Evolutionary conservation across 1,140 invertebrate genomes (phyloP), one percentile per base, ranked within the genome.

Genomic region (Copidosoma floridanum): DNA sequence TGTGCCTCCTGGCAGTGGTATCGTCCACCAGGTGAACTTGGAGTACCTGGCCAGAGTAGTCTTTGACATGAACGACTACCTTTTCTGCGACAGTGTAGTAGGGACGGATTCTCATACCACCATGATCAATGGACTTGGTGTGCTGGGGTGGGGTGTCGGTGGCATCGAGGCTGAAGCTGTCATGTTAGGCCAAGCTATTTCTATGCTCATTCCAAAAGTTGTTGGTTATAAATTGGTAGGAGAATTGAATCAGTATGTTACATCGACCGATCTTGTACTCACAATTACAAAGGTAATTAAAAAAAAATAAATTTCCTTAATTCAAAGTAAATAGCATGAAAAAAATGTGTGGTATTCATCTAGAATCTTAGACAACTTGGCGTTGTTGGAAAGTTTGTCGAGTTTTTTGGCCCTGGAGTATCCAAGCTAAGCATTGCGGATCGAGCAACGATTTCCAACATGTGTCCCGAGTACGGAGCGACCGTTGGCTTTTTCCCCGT

Each of bases 31-130:
- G 85, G 95, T 99, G 0, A 99, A 99, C 79, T 82, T 99, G 65
- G 96, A 99, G 75, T 97, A 97, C 73, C 76, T 99, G 40, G 95
- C 94, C 0, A 83, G 95, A 57, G 94, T 98, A n/a, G 96, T 98
- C 2, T 99, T 98, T 71, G 84, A 84, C 27, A 86, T 86, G 3
- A 82, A 85, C 20, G 79, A 84, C 57, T 63, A 82, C 35, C 76
- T 98, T 1, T 95, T 97, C 76, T 97, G 96, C 0, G 97, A 99
- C 74, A 95, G 92, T 54, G 87, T 99, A 32, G 96, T 99, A n/a
- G 97, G 97, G 11, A 98, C 97, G 0, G 97, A 99, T 83, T 96
- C 93, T 6, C 97, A 99, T 71, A 99, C 97, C 7, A 98, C 97
- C 1, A 99, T 99, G 96, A 97, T 99, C 48, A 98, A 98, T 76